These are phyloP conservation scores for Siderastrea siderea DNA, from an alignment of 92 coral and sea anemone species.

Conservation along the genomic window DNA sequence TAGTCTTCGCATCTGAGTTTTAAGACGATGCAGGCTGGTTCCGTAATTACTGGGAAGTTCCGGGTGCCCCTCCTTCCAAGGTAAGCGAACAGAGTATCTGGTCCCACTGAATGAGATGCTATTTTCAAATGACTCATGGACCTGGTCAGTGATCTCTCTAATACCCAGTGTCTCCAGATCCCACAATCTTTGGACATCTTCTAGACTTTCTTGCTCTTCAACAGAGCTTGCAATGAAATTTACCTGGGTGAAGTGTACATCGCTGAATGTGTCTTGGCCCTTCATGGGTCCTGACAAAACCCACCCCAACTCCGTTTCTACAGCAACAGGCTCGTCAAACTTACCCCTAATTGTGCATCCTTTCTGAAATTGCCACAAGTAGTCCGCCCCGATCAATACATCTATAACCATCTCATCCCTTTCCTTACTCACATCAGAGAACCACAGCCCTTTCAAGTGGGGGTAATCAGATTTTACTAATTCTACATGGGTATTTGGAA, in stretches of 20 bases:
- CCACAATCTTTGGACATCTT: constrained; percentile 52
- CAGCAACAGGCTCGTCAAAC: no score
- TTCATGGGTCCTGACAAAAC: no score
- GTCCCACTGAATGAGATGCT: not conserved
- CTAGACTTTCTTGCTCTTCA: not conserved
- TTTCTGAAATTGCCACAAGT: no score
- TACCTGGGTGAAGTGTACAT: not conserved
- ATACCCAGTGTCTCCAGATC: constrained; percentile 66
- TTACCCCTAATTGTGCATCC: no score
- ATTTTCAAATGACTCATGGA: constrained; percentile 3
- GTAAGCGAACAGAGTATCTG: constrained; percentile 35
- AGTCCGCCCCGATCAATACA: constrained; percentile 30
- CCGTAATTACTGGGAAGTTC: no score
- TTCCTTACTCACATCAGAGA: constrained; percentile 52
- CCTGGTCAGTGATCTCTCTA: constrained; percentile 27
- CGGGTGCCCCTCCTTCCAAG: constrained; percentile 5
- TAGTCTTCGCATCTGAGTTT: no score
- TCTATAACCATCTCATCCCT: constrained; percentile 47
- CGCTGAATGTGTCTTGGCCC: no score
- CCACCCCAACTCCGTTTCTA: no score
- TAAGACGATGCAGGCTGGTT: no score
- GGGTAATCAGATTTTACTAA: not conserved
- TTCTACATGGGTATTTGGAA: no score
- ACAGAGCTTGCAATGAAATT: not conserved
- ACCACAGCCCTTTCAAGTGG: constrained; percentile 54